Percentiles rank a stretch among this genome's conserved stretches.
Evolutionary conservation across 2,113 vertebrate genomes (phyloP).

Genomic region (Pelvicachromis taeniatus): DNA sequence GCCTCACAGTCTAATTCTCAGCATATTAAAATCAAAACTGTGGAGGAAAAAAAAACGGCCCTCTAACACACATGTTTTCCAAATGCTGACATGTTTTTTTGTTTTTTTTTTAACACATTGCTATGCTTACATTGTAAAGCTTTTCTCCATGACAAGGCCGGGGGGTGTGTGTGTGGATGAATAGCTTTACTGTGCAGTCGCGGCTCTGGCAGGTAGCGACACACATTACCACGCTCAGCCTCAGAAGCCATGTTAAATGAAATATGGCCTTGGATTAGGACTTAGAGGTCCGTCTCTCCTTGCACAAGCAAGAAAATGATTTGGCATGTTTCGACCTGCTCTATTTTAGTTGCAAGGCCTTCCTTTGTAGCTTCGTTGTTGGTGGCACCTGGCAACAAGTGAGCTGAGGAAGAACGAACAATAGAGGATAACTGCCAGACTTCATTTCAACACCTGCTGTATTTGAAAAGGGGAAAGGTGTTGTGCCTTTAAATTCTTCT

Average conservation of each 20-base stretch:
- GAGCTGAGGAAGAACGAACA: not conserved
- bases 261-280: slow-evolving; percentile 24
- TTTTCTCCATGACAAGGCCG: slow-evolving; percentile 30
- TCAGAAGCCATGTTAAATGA: slow-evolving; percentile 43
- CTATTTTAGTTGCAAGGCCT: not conserved
- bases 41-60: not conserved
- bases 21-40: not conserved
- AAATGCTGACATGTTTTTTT: slow-evolving; percentile 54
- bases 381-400: not conserved
- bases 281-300: not conserved
- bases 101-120: no score
- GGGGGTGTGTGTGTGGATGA: slow-evolving; percentile 47
- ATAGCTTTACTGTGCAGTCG: slow-evolving; percentile 55
- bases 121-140: slow-evolving; percentile 61
- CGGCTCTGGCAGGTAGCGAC: slow-evolving; percentile 38
- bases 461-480: not conserved
- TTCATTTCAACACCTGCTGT: not conserved
- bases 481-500: not conserved
- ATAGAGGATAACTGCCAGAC: not conserved
- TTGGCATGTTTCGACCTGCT: not conserved
- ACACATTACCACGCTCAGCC: slow-evolving; percentile 38
- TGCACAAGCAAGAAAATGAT: not conserved
- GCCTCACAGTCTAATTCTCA: not conserved
- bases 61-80: slow-evolving; percentile 16
- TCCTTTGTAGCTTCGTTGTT: not conserved